Percentiles rank a stretch among this genome's conserved stretches.
phyloP scores from a whole-genome alignment of 2,797 vertebrate genomes.

The Oreochromis mossambicus region DNA sequence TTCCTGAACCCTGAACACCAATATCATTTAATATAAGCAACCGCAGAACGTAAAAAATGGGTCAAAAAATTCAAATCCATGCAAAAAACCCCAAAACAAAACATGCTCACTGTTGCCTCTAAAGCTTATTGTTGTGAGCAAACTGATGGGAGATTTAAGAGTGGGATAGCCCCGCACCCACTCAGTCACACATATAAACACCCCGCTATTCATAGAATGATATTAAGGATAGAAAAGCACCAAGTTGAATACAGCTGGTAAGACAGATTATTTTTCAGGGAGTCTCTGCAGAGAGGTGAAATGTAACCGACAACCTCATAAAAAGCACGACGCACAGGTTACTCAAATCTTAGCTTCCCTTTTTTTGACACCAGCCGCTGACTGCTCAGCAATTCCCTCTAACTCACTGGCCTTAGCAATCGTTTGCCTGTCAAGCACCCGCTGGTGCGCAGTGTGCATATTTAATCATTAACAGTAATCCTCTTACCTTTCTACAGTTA shows the following conservation, averaged over 20 bases:
- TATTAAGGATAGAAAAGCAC: background rate
- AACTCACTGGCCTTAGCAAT: slow-evolving; percentile 34
- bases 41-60: background rate
- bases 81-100: background rate
- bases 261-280: background rate
- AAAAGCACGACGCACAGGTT: background rate
- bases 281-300: slow-evolving; percentile 2
- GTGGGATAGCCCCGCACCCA: background rate
- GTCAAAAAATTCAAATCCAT: background rate
- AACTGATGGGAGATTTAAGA: background rate
- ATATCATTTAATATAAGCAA: background rate
- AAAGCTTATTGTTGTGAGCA: background rate
- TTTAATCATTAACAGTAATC: slow-evolving; percentile 92
- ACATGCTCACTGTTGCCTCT: background rate
- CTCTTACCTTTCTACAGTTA: slow-evolving; percentile 99
- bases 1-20: background rate
- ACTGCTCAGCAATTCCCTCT: slow-evolving; percentile 39
- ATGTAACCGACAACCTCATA: background rate
- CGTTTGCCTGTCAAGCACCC: slow-evolving; percentile 69
- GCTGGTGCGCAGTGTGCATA: slow-evolving; percentile 79
- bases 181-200: background rate
- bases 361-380: slow-evolving; percentile 38
- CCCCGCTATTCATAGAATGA: background rate
- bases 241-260: background rate
- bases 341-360: slow-evolving; percentile 30